phyloP scores from a whole-genome alignment of 2,888 invertebrate species.

The Trachelus iudaicus region DNA sequence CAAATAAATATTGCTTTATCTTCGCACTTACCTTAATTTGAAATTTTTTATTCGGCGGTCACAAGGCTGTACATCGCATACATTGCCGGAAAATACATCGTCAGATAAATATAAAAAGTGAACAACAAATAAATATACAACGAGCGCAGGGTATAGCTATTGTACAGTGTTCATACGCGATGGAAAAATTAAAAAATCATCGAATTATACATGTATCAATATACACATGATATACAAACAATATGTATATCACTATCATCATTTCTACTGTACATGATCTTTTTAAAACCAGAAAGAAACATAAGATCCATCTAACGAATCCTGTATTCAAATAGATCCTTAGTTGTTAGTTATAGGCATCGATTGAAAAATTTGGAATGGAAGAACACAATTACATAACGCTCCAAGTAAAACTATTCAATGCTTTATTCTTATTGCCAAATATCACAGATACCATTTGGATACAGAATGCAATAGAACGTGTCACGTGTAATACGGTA shows the following conservation, averaged over 20 bases:
- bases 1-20: neutral
- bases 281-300: neutral
- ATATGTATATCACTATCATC: neutral
- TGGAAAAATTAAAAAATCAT: neutral
- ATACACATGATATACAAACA: neutral
- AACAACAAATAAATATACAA: neutral
- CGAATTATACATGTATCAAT: neutral
- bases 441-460: constrained; percentile 42
- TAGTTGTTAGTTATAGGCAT: neutral
- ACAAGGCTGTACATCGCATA: neutral
- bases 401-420: constrained; percentile 12
- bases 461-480: constrained; percentile 44
- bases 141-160: neutral
- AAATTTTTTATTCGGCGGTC: neutral
- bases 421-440: constrained; percentile 32
- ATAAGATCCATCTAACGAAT: constrained; percentile 22
- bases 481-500: constrained; percentile 25
- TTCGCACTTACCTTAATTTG: neutral
- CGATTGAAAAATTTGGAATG: constrained; percentile 13
- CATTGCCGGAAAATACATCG: neutral
- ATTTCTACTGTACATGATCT: neutral
- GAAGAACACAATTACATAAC: constrained; percentile 3
- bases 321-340: constrained; percentile 37
- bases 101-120: neutral
- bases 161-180: neutral